Conservation (phyloP, 2,113 vertebrate species). For the Caracal caracal region DNA sequence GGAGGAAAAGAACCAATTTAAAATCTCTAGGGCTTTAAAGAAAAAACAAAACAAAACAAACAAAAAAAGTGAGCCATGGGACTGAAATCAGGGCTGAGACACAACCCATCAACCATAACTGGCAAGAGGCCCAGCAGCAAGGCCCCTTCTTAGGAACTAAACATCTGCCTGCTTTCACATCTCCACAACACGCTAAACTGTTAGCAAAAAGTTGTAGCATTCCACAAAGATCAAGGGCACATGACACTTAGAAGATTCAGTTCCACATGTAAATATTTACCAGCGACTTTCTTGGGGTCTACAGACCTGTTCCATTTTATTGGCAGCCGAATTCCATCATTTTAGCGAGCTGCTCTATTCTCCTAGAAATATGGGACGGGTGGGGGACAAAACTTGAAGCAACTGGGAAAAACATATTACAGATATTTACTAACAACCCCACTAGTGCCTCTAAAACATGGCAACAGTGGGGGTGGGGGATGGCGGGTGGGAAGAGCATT, state of each 20-base stretch:
- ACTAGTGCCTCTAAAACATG: background rate
- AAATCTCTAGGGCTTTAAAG: slow-evolving; percentile 28
- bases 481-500: background rate
- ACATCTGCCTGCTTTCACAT: slow-evolving; percentile 54
- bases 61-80: background rate
- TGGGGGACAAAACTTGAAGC: background rate
- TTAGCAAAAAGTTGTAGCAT: background rate
- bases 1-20: slow-evolving; percentile 35
- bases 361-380: background rate
- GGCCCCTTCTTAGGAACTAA: slow-evolving; percentile 15
- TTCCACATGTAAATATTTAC: slow-evolving; percentile 51
- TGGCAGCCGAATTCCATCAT: background rate
- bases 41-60: background rate
- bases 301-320: background rate
- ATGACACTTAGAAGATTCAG: slow-evolving; percentile 24
- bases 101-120: background rate
- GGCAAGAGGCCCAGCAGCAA: slow-evolving; percentile 24
- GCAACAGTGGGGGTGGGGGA: too few species aligned
- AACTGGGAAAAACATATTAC: background rate
- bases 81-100: background rate
- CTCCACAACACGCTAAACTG: background rate
- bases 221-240: background rate
- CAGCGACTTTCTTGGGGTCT: background rate
- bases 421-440: background rate
- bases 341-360: background rate